Conservation (phyloP, 2,113 vertebrate species). For the Centropus bengalensis region DNA sequence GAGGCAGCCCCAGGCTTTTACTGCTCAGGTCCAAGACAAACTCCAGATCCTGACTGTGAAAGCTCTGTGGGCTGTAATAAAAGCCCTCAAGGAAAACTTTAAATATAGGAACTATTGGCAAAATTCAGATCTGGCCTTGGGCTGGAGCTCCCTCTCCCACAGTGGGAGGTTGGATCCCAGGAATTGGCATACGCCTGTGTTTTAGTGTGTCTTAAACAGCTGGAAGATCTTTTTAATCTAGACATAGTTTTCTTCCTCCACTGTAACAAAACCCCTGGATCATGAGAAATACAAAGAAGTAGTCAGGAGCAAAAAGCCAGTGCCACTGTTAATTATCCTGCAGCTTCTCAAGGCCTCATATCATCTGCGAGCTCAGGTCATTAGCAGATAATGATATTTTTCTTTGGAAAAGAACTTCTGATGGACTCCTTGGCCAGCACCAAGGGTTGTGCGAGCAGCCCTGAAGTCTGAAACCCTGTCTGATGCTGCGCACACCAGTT, state of each 20-base stretch:
- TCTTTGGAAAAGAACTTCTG: neutral
- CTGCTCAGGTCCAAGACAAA: conserved; percentile 52
- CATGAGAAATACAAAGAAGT: neutral
- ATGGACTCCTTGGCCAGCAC: neutral
- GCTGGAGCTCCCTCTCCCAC: conserved; percentile 4
- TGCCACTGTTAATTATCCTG: neutral
- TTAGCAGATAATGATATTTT: neutral
- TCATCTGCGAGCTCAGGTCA: neutral
- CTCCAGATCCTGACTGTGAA: conserved; percentile 22
- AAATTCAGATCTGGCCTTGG: neutral
- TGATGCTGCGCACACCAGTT: accelerated
- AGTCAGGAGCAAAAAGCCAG: neutral
- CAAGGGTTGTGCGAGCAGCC: accelerated
- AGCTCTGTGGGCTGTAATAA: conserved; percentile 18
- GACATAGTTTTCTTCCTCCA: neutral
- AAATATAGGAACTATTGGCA: conserved; percentile 35
- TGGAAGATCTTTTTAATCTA: neutral
- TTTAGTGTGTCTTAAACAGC: neutral
- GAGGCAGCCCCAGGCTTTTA: neutral
- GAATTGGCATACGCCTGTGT: neutral
- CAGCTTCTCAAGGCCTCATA: neutral
- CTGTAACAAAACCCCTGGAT: neutral
- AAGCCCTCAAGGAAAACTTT: conserved; percentile 48
- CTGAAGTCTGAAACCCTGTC: neutral
- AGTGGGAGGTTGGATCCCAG: neutral